Base-by-base conservation (phyloP, 2,888 invertebrate species). In the Protula sp. region DNA sequence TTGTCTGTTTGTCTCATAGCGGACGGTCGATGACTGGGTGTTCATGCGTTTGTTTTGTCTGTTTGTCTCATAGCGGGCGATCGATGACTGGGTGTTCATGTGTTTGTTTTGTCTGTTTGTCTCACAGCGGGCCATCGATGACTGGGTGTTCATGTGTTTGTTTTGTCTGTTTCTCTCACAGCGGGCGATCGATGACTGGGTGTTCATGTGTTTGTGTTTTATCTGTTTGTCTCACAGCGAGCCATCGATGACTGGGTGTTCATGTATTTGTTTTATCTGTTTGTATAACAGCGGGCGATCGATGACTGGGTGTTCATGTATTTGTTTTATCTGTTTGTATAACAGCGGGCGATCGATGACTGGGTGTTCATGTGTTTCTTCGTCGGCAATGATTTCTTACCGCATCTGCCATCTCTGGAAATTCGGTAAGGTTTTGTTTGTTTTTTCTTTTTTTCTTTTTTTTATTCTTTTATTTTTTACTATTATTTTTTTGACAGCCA, bases 351-450 rank as follows among this genome's bases (percentile, higher is more conserved):
- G 0, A 81, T 99, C 22, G 99, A 99, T 77, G 99, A 99, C 82
- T 99, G 98, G 98, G 98, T 87, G 22, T 86, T 87, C 72, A 95
- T 99, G 94, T 99, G 99, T 79, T 99, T 99, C 84, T 99, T 99
- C 82, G 97, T 98, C 56, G 99, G 99, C 54, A 99, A 99, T 78
- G 99, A 99, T 83, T 99, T 99, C 79, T 82, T 99, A 72, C 99
- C 99, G 0, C 99, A 99, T 84, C 85, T 99, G 67, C 99, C 99
- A 2, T 95, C 95, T 55, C 83, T 99, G 70, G 98, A 99, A 85
- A 99, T 99, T 75, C 85, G 84, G 73, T 83, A 75, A 62, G n/a
- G n/a, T n/a, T n/a, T n/a, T n/a, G n/a, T n/a, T n/a, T n/a, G n/a
- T n/a, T n/a, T n/a, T n/a, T n/a, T n/a, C n/a, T n/a, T n/a, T n/a